Conservation (phyloP, 2,797 vertebrate species). For the Poeciliopsis infans region DNA sequence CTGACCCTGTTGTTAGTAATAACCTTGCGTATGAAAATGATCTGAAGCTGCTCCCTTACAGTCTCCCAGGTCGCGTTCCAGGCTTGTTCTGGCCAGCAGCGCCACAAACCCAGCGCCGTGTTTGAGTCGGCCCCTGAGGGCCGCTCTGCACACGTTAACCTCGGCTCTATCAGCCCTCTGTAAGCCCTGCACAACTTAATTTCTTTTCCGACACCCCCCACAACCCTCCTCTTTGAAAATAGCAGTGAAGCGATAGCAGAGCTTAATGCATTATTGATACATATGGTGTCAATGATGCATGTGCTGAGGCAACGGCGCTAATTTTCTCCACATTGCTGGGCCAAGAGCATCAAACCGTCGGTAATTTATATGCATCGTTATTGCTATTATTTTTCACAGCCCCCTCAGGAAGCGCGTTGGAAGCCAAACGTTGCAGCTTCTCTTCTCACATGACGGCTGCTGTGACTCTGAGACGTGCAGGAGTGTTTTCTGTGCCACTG, state of each 20-base stretch:
- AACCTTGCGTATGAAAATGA: constrained; percentile 24
- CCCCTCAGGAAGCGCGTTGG: constrained; percentile 7
- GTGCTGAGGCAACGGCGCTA: constrained; percentile 46
- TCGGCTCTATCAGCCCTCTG: constrained; percentile 22
- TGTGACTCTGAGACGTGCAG: constrained; percentile 50
- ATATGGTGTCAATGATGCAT: constrained; percentile 67
- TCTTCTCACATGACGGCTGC: constrained; percentile 45
- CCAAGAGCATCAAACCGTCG: constrained; percentile 37
- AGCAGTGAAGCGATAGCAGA: constrained; percentile 57
- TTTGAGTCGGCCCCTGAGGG: constrained; percentile 23
- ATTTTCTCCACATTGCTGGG: constrained; percentile 48
- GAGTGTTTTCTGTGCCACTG: constrained; percentile 62
- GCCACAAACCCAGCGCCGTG: constrained; percentile 6
- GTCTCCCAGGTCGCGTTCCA: neutral
- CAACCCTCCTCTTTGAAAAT: constrained; percentile 54
- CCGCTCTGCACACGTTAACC: constrained; percentile 44
- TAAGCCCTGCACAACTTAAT: constrained; percentile 42
- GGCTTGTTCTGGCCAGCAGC: constrained; percentile 9
- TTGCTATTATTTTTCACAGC: constrained; percentile 43
- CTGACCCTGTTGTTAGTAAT: constrained; percentile 36
- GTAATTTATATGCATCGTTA: constrained; percentile 45
- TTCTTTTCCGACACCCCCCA: constrained; percentile 43
- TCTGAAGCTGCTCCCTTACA: constrained; percentile 6
- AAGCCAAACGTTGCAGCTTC: constrained; percentile 42
- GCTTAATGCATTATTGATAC: constrained; percentile 74